Evolutionary conservation across 1,140 invertebrate species (phyloP).

Genomic region (Euura saliciscinereae): DNA sequence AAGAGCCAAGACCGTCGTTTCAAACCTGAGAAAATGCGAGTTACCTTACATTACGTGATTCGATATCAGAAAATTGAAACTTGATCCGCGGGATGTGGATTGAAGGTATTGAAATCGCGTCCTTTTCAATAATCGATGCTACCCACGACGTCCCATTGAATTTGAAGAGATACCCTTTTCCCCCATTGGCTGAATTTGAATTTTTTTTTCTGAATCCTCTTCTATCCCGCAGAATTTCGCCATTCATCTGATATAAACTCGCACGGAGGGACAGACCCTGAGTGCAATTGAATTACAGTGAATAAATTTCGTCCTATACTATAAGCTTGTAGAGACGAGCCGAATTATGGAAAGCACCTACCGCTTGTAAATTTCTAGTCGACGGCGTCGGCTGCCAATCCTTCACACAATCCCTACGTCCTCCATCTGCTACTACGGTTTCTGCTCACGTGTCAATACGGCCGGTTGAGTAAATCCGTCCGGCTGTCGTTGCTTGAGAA

Average conservation of each 20-base stretch:
- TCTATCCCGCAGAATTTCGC: not conserved
- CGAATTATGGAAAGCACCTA: constrained; percentile 3
- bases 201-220: not conserved
- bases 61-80: constrained; percentile 13
- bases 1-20: not conserved
- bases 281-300: not conserved
- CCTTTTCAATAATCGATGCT: not conserved
- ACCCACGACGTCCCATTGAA: not conserved
- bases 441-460: not conserved
- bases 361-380: not conserved
- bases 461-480: no score
- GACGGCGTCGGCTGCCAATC: not conserved
- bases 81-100: constrained; percentile 6
- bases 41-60: not conserved
- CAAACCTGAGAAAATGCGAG: not conserved
- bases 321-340: not conserved
- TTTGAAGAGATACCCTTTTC: not conserved
- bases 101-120: not conserved
- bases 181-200: not conserved
- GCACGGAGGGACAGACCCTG: not conserved
- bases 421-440: not conserved
- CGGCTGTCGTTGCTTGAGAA: no score
- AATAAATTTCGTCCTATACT: not conserved
- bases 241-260: not conserved
- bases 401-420: not conserved